These are phyloP conservation scores for Epinephelus coioides DNA, from an alignment of 2,797 vertebrate genomes.

Conservation along the genomic window DNA sequence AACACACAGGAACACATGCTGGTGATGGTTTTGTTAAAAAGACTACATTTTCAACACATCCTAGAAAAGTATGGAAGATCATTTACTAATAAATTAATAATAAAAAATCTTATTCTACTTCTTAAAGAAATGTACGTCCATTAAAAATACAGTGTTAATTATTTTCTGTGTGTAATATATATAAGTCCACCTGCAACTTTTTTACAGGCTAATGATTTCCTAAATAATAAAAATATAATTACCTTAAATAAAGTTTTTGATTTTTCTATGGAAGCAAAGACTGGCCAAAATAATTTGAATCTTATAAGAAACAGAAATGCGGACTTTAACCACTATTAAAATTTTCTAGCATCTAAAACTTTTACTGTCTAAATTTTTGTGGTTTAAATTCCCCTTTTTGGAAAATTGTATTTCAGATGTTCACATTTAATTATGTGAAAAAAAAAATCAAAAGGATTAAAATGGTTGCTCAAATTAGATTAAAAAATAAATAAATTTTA, in stretches of 20 bases:
- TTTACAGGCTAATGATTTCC: not conserved
- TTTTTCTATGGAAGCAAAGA: not conserved
- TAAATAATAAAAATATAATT: conserved; percentile 16
- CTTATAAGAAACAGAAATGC: not conserved
- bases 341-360: not conserved
- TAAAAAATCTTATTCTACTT: not conserved
- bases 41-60: not conserved
- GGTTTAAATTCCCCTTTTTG: no score
- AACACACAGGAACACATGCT: conserved; percentile 16
- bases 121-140: not conserved
- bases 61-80: not conserved
- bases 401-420: no score
- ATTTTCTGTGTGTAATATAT: conserved; percentile 9
- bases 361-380: no score
- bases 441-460: not conserved
- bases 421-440: not conserved
- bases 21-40: conserved; percentile 6
- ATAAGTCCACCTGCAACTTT: not conserved
- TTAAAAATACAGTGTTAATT: not conserved
- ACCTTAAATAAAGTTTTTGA: not conserved
- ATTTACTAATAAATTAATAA: not conserved
- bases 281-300: not conserved
- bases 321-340: not conserved
- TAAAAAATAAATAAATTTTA: not conserved
- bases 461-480: not conserved